Conservation (phyloP, 1,140 invertebrate species). For the Euwallacea similis region DNA sequence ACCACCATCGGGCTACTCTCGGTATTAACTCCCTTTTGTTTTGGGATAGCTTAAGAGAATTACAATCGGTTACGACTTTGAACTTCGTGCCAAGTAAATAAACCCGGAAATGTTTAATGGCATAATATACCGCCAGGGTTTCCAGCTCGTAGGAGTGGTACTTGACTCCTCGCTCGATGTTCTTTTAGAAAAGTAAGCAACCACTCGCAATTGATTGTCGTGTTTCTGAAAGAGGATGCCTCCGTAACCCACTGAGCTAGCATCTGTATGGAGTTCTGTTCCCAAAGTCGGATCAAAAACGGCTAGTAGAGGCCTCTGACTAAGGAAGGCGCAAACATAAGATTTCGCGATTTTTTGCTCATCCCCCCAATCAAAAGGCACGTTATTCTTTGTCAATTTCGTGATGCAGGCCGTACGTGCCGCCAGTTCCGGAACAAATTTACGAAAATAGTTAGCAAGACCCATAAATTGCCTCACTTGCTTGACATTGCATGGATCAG, state of each 20-base stretch:
- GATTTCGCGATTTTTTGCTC: conserved; percentile 45
- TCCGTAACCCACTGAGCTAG: conserved; percentile 46
- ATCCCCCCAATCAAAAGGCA: conserved; percentile 38
- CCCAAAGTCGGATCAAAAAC: conserved; percentile 44
- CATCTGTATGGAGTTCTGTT: conserved; percentile 51
- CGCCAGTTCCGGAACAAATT: conserved; percentile 48
- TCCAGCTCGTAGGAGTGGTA: conserved; percentile 54
- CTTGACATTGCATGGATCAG: conserved; percentile 41
- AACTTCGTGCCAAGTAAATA: conserved; percentile 43
- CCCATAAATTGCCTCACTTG: conserved; percentile 49
- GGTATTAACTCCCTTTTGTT: conserved; percentile 50
- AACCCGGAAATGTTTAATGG: conserved; percentile 45
- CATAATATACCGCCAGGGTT: conserved; percentile 48
- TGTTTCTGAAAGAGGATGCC: conserved; percentile 49
- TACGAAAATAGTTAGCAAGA: conserved; percentile 45
- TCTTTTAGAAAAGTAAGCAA: conserved; percentile 49
- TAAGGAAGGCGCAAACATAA: conserved; percentile 25
- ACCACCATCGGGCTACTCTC: conserved; percentile 51
- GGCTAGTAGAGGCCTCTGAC: conserved; percentile 43
- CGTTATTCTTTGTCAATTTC: conserved; percentile 45
- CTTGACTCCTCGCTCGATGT: conserved; percentile 45
- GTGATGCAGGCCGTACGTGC: conserved; percentile 47
- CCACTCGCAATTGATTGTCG: conserved; percentile 26
- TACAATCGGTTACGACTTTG: conserved; percentile 48
- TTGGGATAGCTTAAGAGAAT: conserved; percentile 46